These are phyloP conservation scores for Rhynchopsitta pachyrhyncha DNA, from an alignment of 2,113 vertebrate genomes.

Conservation along the genomic window DNA sequence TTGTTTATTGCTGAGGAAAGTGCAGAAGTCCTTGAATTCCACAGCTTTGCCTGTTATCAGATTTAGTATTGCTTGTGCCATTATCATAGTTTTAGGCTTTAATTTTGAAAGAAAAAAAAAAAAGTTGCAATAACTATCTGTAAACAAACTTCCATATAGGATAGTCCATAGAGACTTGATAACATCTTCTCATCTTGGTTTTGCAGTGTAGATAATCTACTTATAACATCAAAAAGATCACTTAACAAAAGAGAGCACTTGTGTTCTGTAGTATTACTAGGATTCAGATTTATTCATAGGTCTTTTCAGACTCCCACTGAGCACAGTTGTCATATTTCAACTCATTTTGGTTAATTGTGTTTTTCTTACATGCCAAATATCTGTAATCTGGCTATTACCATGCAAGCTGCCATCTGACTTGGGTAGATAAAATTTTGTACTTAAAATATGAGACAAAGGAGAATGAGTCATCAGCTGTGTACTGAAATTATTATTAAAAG, in stretches of 20 bases:
- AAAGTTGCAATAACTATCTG: neutral
- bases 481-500: neutral
- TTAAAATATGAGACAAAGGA: neutral
- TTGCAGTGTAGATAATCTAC: neutral
- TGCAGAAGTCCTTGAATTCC: neutral
- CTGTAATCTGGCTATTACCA: neutral
- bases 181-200: neutral
- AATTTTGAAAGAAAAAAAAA: neutral
- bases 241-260: neutral
- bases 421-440: neutral
- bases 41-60: neutral
- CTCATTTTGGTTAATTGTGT: neutral
- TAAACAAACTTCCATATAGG: slow-evolving; percentile 1
- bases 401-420: neutral
- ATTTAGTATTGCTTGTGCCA: neutral
- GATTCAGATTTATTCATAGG: neutral
- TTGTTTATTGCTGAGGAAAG: neutral
- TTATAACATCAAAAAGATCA: neutral
- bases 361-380: neutral
- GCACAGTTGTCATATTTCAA: neutral
- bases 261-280: neutral
- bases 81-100: neutral
- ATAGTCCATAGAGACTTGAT: neutral
- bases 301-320: neutral
- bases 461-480: neutral